phyloP scores from a whole-genome alignment of 2,113 vertebrate genomes.

The Neopipo cinnamomea region DNA sequence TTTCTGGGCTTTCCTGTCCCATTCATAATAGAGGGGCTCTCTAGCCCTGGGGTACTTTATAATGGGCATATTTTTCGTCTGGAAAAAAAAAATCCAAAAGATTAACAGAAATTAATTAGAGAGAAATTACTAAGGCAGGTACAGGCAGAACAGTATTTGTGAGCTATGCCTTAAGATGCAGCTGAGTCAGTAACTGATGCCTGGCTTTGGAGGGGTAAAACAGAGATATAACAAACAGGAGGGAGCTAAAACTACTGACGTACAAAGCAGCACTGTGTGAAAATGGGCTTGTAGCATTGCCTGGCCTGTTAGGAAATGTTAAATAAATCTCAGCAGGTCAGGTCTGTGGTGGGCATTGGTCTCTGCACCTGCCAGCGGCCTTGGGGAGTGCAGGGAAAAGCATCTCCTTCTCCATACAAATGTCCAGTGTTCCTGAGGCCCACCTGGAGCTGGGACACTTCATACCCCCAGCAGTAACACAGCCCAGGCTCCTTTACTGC shows the following conservation, averaged over 20 bases:
- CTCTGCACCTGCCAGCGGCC: not conserved
- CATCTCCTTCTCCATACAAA: fast-evolving
- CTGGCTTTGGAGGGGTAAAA: not conserved
- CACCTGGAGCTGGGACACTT: not conserved
- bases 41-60: conserved; percentile 55
- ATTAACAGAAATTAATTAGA: not conserved
- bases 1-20: conserved; percentile 84
- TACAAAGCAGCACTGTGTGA: not conserved
- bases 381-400: not conserved
- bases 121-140: not conserved
- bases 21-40: conserved; percentile 65
- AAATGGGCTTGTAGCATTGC: not conserved
- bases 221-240: not conserved
- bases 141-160: not conserved
- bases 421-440: too few species aligned
- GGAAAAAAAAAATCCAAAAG: not conserved
- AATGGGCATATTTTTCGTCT: conserved; percentile 75
- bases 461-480: not conserved
- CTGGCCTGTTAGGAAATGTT: not conserved
- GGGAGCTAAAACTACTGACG: not conserved
- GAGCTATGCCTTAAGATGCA: not conserved
- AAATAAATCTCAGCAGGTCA: not conserved
- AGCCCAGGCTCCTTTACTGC: not conserved
- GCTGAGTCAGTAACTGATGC: not conserved
- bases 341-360: not conserved